Base-by-base conservation (phyloP, 2,113 vertebrate species). In the Oreochromis niloticus region DNA sequence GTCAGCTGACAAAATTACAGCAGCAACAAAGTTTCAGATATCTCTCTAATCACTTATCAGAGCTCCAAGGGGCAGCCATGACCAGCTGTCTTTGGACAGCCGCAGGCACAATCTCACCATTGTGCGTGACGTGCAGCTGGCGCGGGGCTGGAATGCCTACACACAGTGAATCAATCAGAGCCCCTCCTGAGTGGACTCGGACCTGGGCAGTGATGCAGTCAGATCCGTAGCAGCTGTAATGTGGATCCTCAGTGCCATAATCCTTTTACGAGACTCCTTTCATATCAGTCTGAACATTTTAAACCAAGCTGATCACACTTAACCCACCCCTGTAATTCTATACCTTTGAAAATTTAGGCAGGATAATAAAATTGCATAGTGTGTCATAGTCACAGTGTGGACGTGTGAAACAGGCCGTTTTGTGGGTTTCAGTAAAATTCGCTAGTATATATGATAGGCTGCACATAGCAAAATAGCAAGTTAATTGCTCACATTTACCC, bases 81-180 rank as follows among this genome's bases (percentile, higher is more conserved):
- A 83, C 83, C 96, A 96, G 95, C 96, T 96, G 96, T 95, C 84
- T 81, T 83, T 54, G 85, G 90, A 61, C 86, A 43, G 91, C 68
- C 75, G 7, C 71, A 86, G 48, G 82, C 90, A 96, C 96, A 96
- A 89, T 94, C 93, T 91, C 10, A 71, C 92, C 92, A 96, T 96
- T 96, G 95, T 96, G 89, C 82, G 5, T 79, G 84, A 81, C 78
- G 66, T 83, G 87, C 96, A 96, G 95, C 95, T 96, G 95, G 93
- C 88, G 91, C 22, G 41, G 61, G 61, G 46, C 17, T 71, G 88
- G 94, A 95, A 96, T 95, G 90, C 87, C 81, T 59, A n/a, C 85
- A 85, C 88, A 93, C 61, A 81, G 91, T 92, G 84, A 93, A 93
- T 93, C 92, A 93, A 92, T 94, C 92, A 93, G 80, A 92, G 83